Base-by-base conservation (phyloP, 2,113 vertebrate genomes). In the Amphilophus citrinellus region DNA sequence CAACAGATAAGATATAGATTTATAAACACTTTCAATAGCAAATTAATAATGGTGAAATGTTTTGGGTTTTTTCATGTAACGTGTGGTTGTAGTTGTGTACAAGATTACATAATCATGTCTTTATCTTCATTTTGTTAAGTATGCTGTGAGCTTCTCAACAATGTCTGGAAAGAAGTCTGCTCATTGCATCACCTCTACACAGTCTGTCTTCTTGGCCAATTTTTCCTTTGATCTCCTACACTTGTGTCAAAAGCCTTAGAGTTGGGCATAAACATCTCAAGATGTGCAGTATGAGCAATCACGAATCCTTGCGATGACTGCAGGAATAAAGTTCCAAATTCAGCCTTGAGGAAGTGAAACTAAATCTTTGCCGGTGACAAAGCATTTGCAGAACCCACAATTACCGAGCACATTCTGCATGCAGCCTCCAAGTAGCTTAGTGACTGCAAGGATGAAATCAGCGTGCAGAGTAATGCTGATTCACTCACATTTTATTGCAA, bases 401-500 rank as follows among this genome's bases (percentile, higher is more conserved):
- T 88, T 88, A 89, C 73, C 35, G 58, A 84, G 84, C 88, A 80
- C 58, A 80, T 87, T 86, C 53, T 86, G 79, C 59, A 44, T 68
- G 77, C 80, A 86, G 79, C 63, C 71, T 2, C 15, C 11, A 77
- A 77, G 81, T 56, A 61, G 60, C 47, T 91, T 83, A 85, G 57
- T 57, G 65, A 83, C 89, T 91, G 79, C 81, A 82, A 50, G 78
- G 76, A 92, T 96, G 96, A 96, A 90, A 93, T 96, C 96, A 97
- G 91, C 81, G 75, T 66, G 90, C 86, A 87, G 93, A 93, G 93
- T 85, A 91, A 89, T 95, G 96, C 95, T 96, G 96, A 97, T 93
- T 96, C 96, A 96, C 88, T 92, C 91, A 88, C 87, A 92, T 61
- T 82, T 78, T 95, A 93, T 93, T 93, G 94, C 96, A 96, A 96